Evolutionary conservation across 2,888 invertebrate genomes (phyloP).

Genomic region (Scelioninae gen. 2): DNA sequence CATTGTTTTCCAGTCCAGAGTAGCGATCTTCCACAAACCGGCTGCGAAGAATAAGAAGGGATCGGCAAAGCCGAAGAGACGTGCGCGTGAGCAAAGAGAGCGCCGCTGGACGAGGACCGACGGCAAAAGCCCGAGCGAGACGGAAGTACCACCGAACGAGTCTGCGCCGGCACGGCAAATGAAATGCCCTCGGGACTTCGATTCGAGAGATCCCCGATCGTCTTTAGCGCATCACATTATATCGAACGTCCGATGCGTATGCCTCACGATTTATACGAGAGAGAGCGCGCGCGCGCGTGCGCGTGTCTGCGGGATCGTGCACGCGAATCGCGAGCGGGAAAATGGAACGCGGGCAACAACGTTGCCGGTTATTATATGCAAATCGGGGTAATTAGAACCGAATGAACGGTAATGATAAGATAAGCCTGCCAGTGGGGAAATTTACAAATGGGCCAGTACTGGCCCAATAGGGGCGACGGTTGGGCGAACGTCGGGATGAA

Average conservation of each 20-base stretch:
- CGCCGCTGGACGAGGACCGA: not conserved
- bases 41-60: conserved; percentile 55
- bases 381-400: conserved; percentile 38
- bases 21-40: conserved; percentile 57
- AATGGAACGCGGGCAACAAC: conserved; percentile 20
- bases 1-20: conserved; percentile 58
- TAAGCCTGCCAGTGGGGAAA: too few species aligned
- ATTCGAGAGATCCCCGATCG: conserved; percentile 52
- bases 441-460: too few species aligned
- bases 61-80: conserved; percentile 44
- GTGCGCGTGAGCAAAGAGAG: conserved; percentile 25
- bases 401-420: conserved; percentile 44
- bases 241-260: conserved; percentile 39
- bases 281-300: not conserved
- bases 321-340: conserved; percentile 9
- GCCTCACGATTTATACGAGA: conserved; percentile 30
- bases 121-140: conserved; percentile 62
- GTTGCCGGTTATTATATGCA: conserved; percentile 35
- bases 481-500: too few species aligned
- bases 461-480: too few species aligned
- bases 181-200: conserved; percentile 63
- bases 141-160: conserved; percentile 66
- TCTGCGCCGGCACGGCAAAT: conserved; percentile 69
- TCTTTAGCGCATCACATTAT: conserved; percentile 49
- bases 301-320: not conserved